A percentile compares a stretch with the other conserved stretches of the same genome.
Evolutionary conservation across 2,797 vertebrate genomes (phyloP).

Genomic region (Lerista edwardsae): DNA sequence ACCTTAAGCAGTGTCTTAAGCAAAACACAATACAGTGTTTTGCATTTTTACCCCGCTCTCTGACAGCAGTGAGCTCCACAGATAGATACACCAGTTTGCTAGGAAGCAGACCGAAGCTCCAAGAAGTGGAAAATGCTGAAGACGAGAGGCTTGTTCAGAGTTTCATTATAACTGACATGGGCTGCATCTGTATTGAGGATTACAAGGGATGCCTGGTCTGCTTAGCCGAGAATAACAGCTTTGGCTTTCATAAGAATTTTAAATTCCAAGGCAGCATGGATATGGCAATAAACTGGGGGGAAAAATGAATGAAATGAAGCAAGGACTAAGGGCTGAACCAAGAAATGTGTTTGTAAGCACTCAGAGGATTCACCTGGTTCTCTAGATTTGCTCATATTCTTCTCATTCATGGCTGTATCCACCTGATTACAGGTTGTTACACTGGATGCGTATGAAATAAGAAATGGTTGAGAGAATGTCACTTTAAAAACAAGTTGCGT

Average conservation of each 20-base stretch:
- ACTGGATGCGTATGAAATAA: neutral
- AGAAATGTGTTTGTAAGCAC: neutral
- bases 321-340: neutral
- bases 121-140: no score
- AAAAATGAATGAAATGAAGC: neutral
- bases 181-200: no score
- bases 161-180: neutral
- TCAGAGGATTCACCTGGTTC: neutral
- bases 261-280: neutral
- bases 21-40: no score
- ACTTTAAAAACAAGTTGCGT: neutral
- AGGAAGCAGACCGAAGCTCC: neutral
- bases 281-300: neutral
- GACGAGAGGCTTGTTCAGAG: neutral
- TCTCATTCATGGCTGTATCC: neutral
- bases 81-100: no score
- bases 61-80: neutral
- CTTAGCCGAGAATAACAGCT: neutral
- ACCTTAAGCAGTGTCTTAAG: no score
- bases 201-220: neutral
- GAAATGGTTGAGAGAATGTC: conserved; percentile 2
- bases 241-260: neutral
- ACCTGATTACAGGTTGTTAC: neutral
- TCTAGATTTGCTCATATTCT: neutral
- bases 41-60: no score